Base-by-base conservation (phyloP, 2,888 invertebrate genomes). In the Merodon equestris region DNA sequence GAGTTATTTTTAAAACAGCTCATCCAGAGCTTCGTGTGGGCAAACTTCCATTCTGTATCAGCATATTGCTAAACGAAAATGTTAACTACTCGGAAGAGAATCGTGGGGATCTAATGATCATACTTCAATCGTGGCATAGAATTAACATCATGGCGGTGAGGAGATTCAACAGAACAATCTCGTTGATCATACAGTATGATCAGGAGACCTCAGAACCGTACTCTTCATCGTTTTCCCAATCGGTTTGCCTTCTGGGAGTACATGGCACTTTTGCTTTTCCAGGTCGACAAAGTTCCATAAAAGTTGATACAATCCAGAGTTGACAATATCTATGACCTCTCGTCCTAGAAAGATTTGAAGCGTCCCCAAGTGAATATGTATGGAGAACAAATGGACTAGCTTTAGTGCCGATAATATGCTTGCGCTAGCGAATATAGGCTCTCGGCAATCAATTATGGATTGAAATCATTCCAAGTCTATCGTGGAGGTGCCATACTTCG, bases 91-190 rank as follows among this genome's bases (percentile, higher is more conserved):
- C 2, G 2, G 1, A 19, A 17, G 36, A 27, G 7, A 9, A 12
- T 1, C 27, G 15, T 44, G 19, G 9, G 1, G n/a, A 5, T 27
- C 3, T 7, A 2, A 27, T 4, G 82, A 90, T 93, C 85, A 93
- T 89, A 97, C 97, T 87, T 93, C 94, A 85, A 98, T 98, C 90
- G 94, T 93, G 53, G 97, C 94, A 86, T 96, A 98, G 1, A 97
- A 97, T 98, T 84, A 96, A 97, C 97, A 98, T 97, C 98, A 98
- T 98, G 83, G 98, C 98, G 86, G 98, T 98, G 82, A 98, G 93
- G 74, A 98, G 93, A 88, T 98, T 98, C 83, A 98, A 90, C 44
- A 98, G 90, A 12, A 98, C 97, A 86, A 98, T 96, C 82, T 98
- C 95, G 87, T 97, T 97, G 90, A 98, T 97, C 82, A 96, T 96